Evolutionary conservation across 1,140 invertebrate species (phyloP), one percentile per base, ranked within the genome.

Genomic region (Lineus longissimus): DNA sequence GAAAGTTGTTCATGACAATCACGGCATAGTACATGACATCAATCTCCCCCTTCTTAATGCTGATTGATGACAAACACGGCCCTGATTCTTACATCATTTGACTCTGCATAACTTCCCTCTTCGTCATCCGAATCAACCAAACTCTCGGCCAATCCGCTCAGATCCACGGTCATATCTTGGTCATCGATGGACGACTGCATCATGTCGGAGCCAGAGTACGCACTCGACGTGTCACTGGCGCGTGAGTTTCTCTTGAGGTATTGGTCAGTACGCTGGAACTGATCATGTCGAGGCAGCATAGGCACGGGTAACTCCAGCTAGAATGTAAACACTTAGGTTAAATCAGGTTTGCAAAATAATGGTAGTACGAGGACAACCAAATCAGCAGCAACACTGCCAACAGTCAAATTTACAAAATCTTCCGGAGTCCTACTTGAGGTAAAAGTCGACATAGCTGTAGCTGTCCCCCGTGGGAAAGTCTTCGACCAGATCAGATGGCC

Each of bases 201-300:
- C 65, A 94, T 95, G 84, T 97, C 94, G 57, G 92, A 95, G 31
- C 94, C 94, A 73, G 92, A 94, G 80, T 96, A 96, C 13, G 77
- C 94, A 65, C 92, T 95, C 79, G 92, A 95, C 1, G 94, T 96
- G 79, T 97, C 94, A 78, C 92, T 94, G 30, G 91, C 92, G 77
- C 94, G 92, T 22, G 90, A 92, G 72, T 88, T 90, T 62, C 91
- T 86, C 75, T 91, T 91, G 70, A 89, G 91, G 79, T 92, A 91
- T 74, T 36, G 64, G 27, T 54, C 89, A 88, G 78, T 90, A 89
- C 25, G 47, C 75, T 23, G 25, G 25, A 51, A 51, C n/a, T 69
- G 63, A 27, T 76, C 70, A 67, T 68, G 69, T 27, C 72, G 66
- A n/a, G n/a, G n/a, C 47, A 27, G n/a, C 47, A 36, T 36, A 15